phyloP scores from a whole-genome alignment of 2,888 invertebrate genomes.

The Amiota minor region DNA sequence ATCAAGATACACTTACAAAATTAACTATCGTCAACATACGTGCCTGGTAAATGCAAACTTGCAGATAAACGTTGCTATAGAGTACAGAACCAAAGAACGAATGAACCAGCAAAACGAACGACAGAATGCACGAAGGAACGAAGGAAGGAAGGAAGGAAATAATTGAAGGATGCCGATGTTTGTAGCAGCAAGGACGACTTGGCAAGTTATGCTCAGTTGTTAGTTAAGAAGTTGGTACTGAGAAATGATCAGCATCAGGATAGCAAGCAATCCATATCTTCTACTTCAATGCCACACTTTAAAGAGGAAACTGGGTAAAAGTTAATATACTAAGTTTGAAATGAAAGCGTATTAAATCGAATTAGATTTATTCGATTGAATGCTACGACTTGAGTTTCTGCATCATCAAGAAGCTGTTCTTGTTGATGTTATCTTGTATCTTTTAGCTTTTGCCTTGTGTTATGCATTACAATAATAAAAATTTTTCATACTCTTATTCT shows the following conservation, averaged over 20 bases:
- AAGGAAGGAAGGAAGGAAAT: conserved; percentile 35
- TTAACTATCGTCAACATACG: conserved; percentile 67
- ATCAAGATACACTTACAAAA: conserved; percentile 66
- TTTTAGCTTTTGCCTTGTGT: neutral
- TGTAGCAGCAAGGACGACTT: conserved; percentile 51
- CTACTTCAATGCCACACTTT: conserved; percentile 2
- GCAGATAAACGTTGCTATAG: conserved; percentile 55
- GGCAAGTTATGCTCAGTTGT: conserved; percentile 10
- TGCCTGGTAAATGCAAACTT: conserved; percentile 65
- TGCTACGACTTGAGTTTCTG: neutral
- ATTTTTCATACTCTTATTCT: too few species aligned
- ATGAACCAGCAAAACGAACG: conserved; percentile 31
- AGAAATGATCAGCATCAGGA: neutral
- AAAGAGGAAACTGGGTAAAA: neutral
- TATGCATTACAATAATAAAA: too few species aligned
- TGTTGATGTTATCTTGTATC: conserved; percentile 2
- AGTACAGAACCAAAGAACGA: conserved; percentile 32
- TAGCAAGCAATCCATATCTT: too few species aligned
- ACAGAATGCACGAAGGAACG: conserved; percentile 8
- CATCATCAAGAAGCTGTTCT: neutral
- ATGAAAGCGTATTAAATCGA: conserved; percentile 14
- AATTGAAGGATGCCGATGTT: conserved; percentile 34
- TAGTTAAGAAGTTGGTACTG: neutral
- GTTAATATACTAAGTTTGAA: conserved; percentile 7
- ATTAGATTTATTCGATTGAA: conserved; percentile 12